phyloP scores from a whole-genome alignment of 2,888 invertebrate species.

The Ctenicera cuprea region DNA sequence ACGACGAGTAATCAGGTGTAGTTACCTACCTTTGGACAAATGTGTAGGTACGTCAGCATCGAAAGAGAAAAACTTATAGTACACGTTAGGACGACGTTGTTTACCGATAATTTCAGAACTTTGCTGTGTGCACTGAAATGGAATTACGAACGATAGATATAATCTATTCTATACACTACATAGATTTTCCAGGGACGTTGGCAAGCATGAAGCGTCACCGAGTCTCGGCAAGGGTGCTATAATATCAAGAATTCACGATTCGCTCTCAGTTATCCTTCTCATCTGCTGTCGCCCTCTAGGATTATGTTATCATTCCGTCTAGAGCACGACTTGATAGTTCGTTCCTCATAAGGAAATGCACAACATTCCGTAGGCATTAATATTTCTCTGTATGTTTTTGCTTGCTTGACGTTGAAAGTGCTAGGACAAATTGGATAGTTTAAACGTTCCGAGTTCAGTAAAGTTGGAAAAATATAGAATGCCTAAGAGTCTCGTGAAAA shows the following conservation, averaged over 20 bases:
- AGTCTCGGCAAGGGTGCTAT: slow-evolving; percentile 37
- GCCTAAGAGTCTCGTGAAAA: no score
- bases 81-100: not conserved
- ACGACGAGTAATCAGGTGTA: not conserved
- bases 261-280: slow-evolving; percentile 42
- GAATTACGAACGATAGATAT: slow-evolving; percentile 32
- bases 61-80: slow-evolving; percentile 27
- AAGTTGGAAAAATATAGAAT: no score
- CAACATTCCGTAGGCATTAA: no score
- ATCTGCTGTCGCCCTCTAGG: slow-evolving; percentile 47
- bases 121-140: not conserved
- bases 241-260: slow-evolving; percentile 45
- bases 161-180: slow-evolving; percentile 32
- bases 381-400: no score
- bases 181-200: slow-evolving; percentile 37
- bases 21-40: not conserved
- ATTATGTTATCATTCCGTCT: slow-evolving; percentile 45
- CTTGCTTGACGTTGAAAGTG: no score
- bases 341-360: slow-evolving; percentile 18
- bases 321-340: slow-evolving; percentile 33
- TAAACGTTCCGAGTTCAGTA: no score
- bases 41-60: not conserved
- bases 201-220: slow-evolving; percentile 19
- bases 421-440: no score
- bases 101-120: slow-evolving; percentile 20